Evolutionary conservation across 1,140 invertebrate species (phyloP).

Genomic region (Trichonephila clavipes): DNA sequence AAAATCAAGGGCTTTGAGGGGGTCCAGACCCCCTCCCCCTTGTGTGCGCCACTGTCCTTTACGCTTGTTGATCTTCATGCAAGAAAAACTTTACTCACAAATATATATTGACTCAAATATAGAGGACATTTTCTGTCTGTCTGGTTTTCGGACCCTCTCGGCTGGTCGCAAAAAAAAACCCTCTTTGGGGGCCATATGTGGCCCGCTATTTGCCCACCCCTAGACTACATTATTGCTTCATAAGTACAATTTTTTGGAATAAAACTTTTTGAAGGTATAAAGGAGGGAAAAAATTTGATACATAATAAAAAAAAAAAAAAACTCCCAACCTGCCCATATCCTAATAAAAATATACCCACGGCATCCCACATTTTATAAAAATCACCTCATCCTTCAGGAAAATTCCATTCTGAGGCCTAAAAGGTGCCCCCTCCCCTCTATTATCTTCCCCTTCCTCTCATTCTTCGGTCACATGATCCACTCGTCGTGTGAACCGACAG

Average conservation of each 20-base stretch:
- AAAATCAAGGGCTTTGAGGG: too few relatives aligned
- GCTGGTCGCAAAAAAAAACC: too few relatives aligned
- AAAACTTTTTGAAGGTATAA: background rate
- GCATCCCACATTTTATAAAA: background rate
- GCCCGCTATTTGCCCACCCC: too few relatives aligned
- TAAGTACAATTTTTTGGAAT: background rate
- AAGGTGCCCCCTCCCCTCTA: background rate
- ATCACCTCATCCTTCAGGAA: slow-evolving; percentile 4
- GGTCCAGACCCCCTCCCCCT: too few relatives aligned
- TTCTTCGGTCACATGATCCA: slow-evolving; percentile 19
- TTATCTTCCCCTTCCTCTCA: background rate
- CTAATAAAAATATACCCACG: slow-evolving; percentile 14
- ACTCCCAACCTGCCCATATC: background rate
- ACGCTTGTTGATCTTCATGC: too few relatives aligned
- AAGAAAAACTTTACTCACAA: too few relatives aligned
- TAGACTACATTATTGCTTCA: too few relatives aligned
- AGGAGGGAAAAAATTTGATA: background rate
- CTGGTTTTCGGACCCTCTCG: too few relatives aligned
- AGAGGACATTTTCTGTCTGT: too few relatives aligned
- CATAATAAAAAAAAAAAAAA: background rate
- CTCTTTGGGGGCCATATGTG: too few relatives aligned
- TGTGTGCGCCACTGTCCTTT: too few relatives aligned
- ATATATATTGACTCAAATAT: too few relatives aligned
- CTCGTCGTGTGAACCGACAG: slow-evolving; percentile 44
- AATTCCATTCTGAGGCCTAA: background rate